Conservation (phyloP, 2,888 invertebrate species). For the Cepaea hortensis region DNA sequence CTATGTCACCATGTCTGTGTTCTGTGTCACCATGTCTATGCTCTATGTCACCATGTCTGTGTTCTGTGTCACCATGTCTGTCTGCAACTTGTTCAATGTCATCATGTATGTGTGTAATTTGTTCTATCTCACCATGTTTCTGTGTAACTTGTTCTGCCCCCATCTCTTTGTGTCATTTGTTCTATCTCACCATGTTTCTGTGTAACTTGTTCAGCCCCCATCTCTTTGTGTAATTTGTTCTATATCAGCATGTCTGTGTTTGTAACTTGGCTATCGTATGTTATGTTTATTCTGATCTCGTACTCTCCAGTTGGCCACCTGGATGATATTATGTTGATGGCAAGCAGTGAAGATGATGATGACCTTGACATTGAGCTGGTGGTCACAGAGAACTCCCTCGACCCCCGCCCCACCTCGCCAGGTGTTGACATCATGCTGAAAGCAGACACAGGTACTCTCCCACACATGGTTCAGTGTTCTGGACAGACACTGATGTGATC, state of each 20-base stretch:
- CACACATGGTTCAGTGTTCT: background rate
- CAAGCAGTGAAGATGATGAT: background rate
- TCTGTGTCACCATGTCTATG: no score
- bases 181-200: no score
- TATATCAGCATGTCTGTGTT: background rate
- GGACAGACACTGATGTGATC: background rate
- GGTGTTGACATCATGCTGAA: slow-evolving; percentile 22
- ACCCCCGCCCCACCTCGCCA: slow-evolving; percentile 37
- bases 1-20: no score
- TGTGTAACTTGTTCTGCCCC: no score
- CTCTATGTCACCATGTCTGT: no score
- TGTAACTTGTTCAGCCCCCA: no score
- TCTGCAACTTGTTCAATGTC: no score
- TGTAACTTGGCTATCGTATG: background rate
- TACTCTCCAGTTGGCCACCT: background rate
- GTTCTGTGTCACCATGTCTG: no score
- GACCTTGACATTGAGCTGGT: slow-evolving; percentile 38
- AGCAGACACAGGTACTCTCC: slow-evolving; percentile 11
- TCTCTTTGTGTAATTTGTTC: no score
- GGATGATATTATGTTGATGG: background rate
- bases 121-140: no score
- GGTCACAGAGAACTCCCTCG: background rate
- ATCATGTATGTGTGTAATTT: no score
- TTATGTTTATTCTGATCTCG: background rate
- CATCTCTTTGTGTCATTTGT: no score